Evolutionary conservation across 2,113 vertebrate genomes (phyloP), one percentile per base, ranked within the genome.

Genomic region (Labeo rohita): DNA sequence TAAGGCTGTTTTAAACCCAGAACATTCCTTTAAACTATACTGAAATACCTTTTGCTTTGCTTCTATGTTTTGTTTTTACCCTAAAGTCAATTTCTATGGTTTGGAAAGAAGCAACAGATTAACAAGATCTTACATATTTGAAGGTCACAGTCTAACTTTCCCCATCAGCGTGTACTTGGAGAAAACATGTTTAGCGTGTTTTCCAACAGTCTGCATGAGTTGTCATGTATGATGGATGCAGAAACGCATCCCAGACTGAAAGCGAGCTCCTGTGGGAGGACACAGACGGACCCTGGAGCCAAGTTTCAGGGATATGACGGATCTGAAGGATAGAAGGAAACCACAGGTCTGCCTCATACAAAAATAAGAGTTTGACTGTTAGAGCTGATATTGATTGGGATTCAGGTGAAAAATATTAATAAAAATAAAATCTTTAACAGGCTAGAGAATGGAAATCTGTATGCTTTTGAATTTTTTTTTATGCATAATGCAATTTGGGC

Each of bases 221-320:
- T 45, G n/a, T 47, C 78, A 28, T 43, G 2, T 63, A 16, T 80
- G 56, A 80, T 65, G 78, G 78, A 80, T 80, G 56, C 2, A 47
- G 39, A 65, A 61, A 15, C 13, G 6, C 56, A 63, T 80, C 21
- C 21, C 78, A 80, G 78, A 63, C 78, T 80, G 78, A 80, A 63
- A 80, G 39, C 6, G 16, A 80, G 56, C 12, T 80, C 39, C 8
- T 8, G 7, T n/a, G 56, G 54, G 56, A 80, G 21, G 39, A 80
- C 21, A 47, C 36, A 80, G 77, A 80, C 54, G 12, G 16, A 21
- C 9, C 52, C 18, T 6, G 7, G 18, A 21, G 36, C 16, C 10
- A 0, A 15, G 59, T 56, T 54, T 43, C 54, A 63, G 77, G 36
- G 18, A 80, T 80, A 13, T 72, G 39, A 72, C 66, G 36, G 16